A percentile compares a stretch with the other conserved stretches of the same genome.
Conservation (phyloP, 2,113 vertebrate species). For the Pseudopipra pipra region DNA sequence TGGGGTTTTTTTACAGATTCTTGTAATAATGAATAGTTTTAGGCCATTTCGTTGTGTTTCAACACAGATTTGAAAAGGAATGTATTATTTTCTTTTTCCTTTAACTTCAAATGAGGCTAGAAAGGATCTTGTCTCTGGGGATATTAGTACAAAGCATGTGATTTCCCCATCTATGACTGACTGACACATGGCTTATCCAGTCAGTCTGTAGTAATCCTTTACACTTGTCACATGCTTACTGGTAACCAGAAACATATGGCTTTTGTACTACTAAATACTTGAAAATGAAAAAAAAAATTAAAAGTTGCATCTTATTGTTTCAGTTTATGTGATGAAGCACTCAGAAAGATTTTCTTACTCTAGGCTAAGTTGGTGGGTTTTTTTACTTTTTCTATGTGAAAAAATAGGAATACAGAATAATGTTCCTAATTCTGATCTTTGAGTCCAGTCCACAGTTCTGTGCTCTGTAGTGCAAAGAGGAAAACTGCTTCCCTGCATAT, state of each 20-base stretch:
- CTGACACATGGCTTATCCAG: conserved; percentile 1
- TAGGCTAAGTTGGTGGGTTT: accelerated
- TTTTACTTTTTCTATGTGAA: not conserved
- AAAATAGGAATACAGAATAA: not conserved
- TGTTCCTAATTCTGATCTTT: not conserved
- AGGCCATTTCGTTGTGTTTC: not conserved
- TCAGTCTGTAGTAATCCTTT: not conserved
- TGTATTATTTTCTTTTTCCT: not conserved
- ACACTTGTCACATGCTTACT: not conserved
- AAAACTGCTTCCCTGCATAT: not conserved
- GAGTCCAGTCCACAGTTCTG: not conserved
- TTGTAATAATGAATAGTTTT: not conserved
- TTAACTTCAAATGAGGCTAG: not conserved
- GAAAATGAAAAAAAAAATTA: not conserved
- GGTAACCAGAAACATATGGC: not conserved
- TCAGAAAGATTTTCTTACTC: not conserved
- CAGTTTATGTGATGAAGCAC: not conserved
- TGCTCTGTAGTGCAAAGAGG: not conserved
- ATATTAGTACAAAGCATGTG: not conserved
- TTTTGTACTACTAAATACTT: not conserved
- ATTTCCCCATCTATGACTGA: not conserved
- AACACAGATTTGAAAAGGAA: not conserved
- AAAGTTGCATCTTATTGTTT: not conserved
- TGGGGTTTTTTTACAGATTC: not conserved
- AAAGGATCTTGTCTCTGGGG: not conserved